phyloP scores from a whole-genome alignment of 2,888 invertebrate species.

The Catocala nupta region DNA sequence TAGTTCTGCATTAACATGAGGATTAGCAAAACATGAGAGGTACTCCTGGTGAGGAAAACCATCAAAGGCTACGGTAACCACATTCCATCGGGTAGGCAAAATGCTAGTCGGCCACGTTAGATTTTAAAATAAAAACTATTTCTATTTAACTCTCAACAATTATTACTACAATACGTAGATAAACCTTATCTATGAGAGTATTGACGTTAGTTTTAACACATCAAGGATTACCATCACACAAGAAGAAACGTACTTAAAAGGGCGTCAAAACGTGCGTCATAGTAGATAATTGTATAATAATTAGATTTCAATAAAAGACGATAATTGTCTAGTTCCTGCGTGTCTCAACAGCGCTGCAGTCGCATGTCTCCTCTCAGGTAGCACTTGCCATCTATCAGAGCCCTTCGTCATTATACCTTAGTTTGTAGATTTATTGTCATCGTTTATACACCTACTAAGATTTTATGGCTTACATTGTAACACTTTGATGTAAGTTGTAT shows the following conservation, averaged over 20 bases:
- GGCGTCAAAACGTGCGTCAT: constrained; percentile 29
- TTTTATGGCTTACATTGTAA: constrained; percentile 18
- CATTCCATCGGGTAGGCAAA: too few species aligned
- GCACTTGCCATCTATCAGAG: constrained; percentile 16
- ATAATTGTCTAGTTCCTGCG: constrained; percentile 56
- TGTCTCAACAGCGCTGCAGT: constrained; percentile 46
- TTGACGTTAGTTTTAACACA: too few species aligned
- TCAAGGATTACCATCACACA: background rate
- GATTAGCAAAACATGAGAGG: too few species aligned
- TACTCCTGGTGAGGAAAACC: too few species aligned
- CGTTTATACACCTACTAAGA: constrained; percentile 1
- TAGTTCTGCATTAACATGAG: too few species aligned
- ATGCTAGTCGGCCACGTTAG: too few species aligned
- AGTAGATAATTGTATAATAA: constrained; percentile 42
- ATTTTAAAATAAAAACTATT: too few species aligned
- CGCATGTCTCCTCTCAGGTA: constrained; percentile 49
- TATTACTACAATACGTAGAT: too few species aligned
- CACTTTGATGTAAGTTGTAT: background rate
- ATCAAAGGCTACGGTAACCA: too few species aligned
- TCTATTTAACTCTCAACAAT: too few species aligned
- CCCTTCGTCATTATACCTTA: constrained; percentile 31
- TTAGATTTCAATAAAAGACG: constrained; percentile 52
- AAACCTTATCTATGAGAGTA: too few species aligned
- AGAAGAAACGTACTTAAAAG: background rate
- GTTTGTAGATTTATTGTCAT: constrained; percentile 29